These are phyloP conservation scores for Corythoichthys intestinalis DNA, from an alignment of 2,113 vertebrate species.

Conservation along the genomic window DNA sequence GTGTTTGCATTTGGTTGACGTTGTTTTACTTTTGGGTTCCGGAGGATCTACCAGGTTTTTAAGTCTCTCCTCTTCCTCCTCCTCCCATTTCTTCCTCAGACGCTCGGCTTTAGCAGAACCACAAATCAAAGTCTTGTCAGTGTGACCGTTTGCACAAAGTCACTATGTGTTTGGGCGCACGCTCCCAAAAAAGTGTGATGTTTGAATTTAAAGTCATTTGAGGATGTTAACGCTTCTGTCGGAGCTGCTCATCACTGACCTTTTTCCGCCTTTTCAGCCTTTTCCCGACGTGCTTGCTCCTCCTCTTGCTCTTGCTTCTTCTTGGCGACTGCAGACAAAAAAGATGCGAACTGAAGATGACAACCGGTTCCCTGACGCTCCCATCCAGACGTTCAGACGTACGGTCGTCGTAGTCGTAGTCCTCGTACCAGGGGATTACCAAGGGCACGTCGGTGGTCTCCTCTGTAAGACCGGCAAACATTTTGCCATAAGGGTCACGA, in stretches of 20 bases:
- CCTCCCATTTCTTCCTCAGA: slow-evolving; percentile 73
- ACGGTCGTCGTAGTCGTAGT: slow-evolving; percentile 73
- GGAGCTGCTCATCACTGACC: not conserved
- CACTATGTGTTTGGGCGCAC: slow-evolving; percentile 32
- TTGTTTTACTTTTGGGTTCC: slow-evolving; percentile 69
- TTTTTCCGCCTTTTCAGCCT: slow-evolving; percentile 68
- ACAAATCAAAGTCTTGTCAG: slow-evolving; percentile 34
- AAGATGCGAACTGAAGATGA: not conserved
- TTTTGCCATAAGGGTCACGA: not conserved
- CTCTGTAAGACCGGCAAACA: slow-evolving; percentile 48
- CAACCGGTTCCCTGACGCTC: not conserved
- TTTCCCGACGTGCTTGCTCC: slow-evolving; percentile 65
- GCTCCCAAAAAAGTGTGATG: no score
- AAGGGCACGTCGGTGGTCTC: slow-evolving; percentile 46
- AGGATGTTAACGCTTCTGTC: not conserved
- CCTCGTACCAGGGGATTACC: slow-evolving; percentile 68
- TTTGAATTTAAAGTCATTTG: not conserved
- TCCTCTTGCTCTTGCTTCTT: slow-evolving; percentile 71
- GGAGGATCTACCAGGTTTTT: slow-evolving; percentile 37
- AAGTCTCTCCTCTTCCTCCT: slow-evolving; percentile 70
- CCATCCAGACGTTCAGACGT: slow-evolving; percentile 28
- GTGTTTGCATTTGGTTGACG: not conserved
- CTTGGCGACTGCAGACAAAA: slow-evolving; percentile 49
- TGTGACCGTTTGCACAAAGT: slow-evolving; percentile 4
- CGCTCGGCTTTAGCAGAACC: slow-evolving; percentile 59